Conservation (phyloP, 2,113 vertebrate species). For the Sylvietta virens region DNA sequence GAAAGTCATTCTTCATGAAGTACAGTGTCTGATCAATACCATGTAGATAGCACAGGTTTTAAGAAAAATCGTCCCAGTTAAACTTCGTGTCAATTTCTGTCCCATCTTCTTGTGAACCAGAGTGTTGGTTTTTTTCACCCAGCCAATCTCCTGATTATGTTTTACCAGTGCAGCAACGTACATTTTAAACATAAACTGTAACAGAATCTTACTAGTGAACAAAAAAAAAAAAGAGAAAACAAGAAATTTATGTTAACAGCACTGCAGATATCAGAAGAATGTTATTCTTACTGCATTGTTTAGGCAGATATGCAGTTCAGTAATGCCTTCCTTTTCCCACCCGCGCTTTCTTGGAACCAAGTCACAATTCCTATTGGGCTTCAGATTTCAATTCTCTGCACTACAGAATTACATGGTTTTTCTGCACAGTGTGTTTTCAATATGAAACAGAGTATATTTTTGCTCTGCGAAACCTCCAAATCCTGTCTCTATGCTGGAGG, state of each 20-base stretch:
- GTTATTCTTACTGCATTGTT: neutral
- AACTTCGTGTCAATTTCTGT: neutral
- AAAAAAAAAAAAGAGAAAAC: neutral
- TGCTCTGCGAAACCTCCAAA: neutral
- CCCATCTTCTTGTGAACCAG: neutral
- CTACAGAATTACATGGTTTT: neutral
- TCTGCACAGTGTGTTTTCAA: constrained; percentile 14
- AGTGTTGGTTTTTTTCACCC: neutral
- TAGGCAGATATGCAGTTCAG: neutral
- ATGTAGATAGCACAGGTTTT: neutral
- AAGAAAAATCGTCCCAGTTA: neutral
- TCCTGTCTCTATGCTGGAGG: neutral
- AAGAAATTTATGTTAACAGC: neutral
- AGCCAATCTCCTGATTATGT: neutral
- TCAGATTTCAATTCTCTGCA: constrained; percentile 15
- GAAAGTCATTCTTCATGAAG: neutral
- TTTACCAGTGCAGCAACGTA: neutral
- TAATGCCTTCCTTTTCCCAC: neutral
- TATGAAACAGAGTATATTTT: neutral
- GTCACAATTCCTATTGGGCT: neutral
- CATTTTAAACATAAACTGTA: neutral
- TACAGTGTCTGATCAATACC: neutral
- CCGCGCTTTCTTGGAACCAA: constrained; percentile 7
- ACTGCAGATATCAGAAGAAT: neutral
- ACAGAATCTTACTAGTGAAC: neutral